A percentile compares a stretch with the other conserved stretches of the same genome.
These are phyloP conservation scores for Branchinecta lynchi DNA, from an alignment of 1,140 invertebrate species.

Conservation along the genomic window DNA sequence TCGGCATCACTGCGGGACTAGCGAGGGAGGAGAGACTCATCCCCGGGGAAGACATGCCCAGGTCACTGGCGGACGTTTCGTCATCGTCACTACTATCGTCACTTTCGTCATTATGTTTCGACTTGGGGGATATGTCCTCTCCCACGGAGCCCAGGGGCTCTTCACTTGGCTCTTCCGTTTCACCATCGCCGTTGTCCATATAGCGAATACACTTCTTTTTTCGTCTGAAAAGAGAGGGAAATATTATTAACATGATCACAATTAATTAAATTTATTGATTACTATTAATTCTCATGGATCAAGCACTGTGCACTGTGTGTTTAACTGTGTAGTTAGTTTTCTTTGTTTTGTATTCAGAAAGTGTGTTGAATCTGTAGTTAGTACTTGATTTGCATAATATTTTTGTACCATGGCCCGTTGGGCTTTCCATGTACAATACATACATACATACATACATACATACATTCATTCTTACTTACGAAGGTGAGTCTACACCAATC, in stretches of 20 bases:
- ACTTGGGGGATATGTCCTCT: slow-evolving; percentile 41
- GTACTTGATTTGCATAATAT: too few species aligned
- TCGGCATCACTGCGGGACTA: slow-evolving; percentile 44
- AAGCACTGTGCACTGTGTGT: too few species aligned
- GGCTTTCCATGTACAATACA: too few species aligned
- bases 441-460: too few species aligned
- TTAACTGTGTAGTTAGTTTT: too few species aligned
- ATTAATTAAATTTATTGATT: too few species aligned
- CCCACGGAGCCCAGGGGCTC: slow-evolving; percentile 51
- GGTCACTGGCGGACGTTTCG: slow-evolving; percentile 22
- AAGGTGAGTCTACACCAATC: too few species aligned
- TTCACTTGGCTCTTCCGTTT: slow-evolving; percentile 53
- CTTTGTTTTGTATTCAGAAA: too few species aligned
- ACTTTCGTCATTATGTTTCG: slow-evolving; percentile 44
- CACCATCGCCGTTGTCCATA: slow-evolving; percentile 46
- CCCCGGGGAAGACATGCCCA: slow-evolving; percentile 31
- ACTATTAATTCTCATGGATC: too few species aligned
- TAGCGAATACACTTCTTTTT: slow-evolving; percentile 98
- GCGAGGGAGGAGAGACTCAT: slow-evolving; percentile 56
- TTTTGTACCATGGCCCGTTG: too few species aligned
- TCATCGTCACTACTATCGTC: slow-evolving; percentile 28
- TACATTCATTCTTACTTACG: too few species aligned
- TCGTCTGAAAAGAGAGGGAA: slow-evolving; percentile 50
- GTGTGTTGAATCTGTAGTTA: too few species aligned
- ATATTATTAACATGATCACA: slow-evolving; percentile 18